phyloP scores from a whole-genome alignment of 2,113 vertebrate genomes.

The Etheostoma spectabile region DNA sequence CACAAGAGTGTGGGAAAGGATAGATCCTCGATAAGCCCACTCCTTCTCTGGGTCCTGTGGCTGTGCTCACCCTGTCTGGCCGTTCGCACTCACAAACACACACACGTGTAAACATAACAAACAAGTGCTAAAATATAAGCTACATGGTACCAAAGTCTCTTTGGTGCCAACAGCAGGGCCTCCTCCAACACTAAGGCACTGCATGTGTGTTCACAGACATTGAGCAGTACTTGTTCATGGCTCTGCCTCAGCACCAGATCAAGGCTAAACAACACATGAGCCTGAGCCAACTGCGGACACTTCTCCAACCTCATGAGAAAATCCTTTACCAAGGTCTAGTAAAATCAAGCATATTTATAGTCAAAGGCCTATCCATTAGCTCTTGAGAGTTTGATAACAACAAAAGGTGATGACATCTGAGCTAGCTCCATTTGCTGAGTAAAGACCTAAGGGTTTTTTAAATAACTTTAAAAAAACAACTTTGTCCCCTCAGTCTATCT shows the following conservation, averaged over 20 bases:
- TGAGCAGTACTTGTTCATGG: not conserved
- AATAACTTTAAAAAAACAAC: no score
- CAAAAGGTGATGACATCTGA: not conserved
- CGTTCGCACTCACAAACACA: conserved; percentile 8
- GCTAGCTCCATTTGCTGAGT: not conserved
- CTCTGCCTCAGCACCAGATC: conserved; percentile 10
- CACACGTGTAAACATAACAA: not conserved
- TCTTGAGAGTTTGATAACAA: not conserved
- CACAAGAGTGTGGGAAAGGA: conserved; percentile 76
- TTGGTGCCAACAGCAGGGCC: not conserved
- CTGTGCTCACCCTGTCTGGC: conserved; percentile 12
- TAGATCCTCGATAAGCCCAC: conserved; percentile 73
- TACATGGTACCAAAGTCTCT: not conserved
- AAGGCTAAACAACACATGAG: conserved; percentile 14
- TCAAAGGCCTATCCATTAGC: not conserved
- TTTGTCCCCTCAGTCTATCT: no score
- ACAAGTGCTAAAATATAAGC: conserved; percentile 16
- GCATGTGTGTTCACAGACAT: not conserved
- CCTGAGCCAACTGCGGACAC: not conserved
- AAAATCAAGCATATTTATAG: not conserved
- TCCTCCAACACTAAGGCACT: conserved; percentile 8
- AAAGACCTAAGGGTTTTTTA: not conserved
- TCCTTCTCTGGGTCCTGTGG: conserved; percentile 51
- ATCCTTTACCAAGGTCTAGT: not conserved
- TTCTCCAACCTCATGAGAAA: not conserved